phyloP scores from a whole-genome alignment of 2,113 vertebrate genomes.

The Dinomys branickii region DNA sequence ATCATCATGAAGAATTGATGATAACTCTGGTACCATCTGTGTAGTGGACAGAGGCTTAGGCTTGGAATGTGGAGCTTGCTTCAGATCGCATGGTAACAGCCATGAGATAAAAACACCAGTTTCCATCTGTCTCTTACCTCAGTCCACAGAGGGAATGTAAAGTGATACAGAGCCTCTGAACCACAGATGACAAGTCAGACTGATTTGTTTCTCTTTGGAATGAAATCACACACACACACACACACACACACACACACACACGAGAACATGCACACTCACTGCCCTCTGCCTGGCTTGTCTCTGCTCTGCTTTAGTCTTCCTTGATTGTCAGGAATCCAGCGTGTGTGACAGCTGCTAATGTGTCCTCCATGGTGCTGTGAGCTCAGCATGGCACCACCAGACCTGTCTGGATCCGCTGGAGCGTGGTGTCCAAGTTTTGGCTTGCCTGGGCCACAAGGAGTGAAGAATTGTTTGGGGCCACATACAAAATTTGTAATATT shows the following conservation, averaged over 20 bases:
- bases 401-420: not conserved
- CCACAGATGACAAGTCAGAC: not conserved
- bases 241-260: not conserved
- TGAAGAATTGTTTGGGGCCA: not conserved
- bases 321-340: not conserved
- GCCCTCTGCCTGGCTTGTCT: not conserved
- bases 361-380: not conserved
- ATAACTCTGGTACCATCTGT: not conserved
- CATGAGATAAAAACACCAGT: not conserved
- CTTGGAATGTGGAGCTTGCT: not conserved
- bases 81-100: not conserved
- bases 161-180: not conserved
- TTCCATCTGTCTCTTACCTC: not conserved
- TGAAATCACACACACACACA: not conserved
- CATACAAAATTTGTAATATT: not conserved
- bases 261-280: not conserved
- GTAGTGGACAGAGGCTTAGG: not conserved
- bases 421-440: not conserved
- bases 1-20: too few species aligned
- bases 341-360: not conserved
- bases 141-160: not conserved
- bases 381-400: not conserved
- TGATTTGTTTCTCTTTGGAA: not conserved
- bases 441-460: not conserved
- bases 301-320: not conserved